A percentile compares a stretch with the other conserved stretches of the same genome.
Conservation (phyloP, 1,140 invertebrate genomes). For the Amyelois transitella region DNA sequence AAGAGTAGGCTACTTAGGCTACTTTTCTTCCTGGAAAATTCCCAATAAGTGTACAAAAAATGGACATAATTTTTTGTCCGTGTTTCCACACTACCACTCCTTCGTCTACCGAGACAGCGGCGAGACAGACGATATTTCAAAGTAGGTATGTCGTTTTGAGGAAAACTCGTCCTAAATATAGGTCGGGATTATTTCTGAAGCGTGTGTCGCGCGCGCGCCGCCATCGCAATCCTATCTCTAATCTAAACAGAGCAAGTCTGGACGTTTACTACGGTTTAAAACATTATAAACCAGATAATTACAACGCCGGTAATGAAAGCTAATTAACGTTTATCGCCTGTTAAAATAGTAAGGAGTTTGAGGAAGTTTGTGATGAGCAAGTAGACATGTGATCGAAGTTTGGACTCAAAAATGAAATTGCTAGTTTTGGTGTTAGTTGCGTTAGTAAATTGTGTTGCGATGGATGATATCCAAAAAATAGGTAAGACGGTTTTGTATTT, state of each 20-base stretch:
- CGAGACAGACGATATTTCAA: slow-evolving; percentile 24
- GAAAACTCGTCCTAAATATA: slow-evolving; percentile 65
- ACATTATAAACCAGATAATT: slow-evolving; percentile 30
- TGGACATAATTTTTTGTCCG: background rate
- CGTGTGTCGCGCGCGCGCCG: slow-evolving; percentile 43
- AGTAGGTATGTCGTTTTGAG: slow-evolving; percentile 57
- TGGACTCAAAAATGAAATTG: background rate
- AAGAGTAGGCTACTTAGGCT: no score
- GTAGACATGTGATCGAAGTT: background rate
- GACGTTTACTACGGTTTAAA: slow-evolving; percentile 39
- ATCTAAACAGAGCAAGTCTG: slow-evolving; percentile 35
- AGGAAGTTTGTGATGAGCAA: background rate
- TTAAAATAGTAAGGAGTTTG: background rate
- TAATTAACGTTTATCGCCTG: slow-evolving; percentile 19
- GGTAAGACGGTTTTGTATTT: background rate
- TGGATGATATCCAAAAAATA: background rate
- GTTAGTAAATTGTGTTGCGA: background rate
- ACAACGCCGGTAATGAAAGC: slow-evolving; percentile 19
- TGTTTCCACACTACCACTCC: background rate
- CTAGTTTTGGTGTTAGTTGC: background rate
- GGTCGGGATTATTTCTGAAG: slow-evolving; percentile 61
- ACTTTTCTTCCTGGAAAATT: no score
- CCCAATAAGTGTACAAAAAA: no score
- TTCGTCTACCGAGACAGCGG: slow-evolving; percentile 16
- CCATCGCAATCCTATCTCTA: slow-evolving; percentile 47